Evolutionary conservation across 2,797 vertebrate genomes (phyloP).

Genomic region (Tamandua tetradactyla): DNA sequence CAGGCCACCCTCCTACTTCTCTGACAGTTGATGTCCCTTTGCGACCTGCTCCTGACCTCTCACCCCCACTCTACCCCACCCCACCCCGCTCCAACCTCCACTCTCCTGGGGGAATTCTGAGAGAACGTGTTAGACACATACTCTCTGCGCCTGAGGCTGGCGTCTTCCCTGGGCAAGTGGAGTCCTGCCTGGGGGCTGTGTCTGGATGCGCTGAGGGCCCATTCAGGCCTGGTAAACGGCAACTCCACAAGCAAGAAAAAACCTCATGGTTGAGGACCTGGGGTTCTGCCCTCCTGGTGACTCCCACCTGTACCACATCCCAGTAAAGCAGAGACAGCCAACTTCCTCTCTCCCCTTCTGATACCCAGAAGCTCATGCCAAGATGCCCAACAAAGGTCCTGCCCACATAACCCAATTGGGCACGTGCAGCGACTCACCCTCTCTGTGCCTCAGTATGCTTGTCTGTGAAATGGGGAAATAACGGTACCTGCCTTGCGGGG

Average conservation of each 20-base stretch:
- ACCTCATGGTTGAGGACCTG: accelerated
- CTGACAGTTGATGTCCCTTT: neutral
- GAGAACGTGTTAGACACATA: neutral
- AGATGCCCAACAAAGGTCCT: too few relatives aligned
- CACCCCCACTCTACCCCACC: too few relatives aligned
- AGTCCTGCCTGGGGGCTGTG: neutral
- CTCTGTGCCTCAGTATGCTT: neutral
- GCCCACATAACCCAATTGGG: accelerated
- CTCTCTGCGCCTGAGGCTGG: neutral
- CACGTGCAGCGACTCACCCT: accelerated
- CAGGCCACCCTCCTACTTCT: neutral
- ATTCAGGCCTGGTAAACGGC: neutral
- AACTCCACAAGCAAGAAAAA: neutral
- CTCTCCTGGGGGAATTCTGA: neutral
- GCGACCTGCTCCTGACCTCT: neutral
- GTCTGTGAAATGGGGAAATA: neutral
- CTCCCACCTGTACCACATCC: too few relatives aligned
- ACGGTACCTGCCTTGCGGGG: neutral
- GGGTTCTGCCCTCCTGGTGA: too few relatives aligned
- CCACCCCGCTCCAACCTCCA: too few relatives aligned
- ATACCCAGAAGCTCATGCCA: too few relatives aligned
- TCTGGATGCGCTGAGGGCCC: neutral
- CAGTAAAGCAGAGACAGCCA: neutral
- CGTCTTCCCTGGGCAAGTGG: neutral
- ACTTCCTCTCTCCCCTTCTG: neutral